A percentile compares a stretch with the other conserved stretches of the same genome.
phyloP scores from a whole-genome alignment of 2,888 invertebrate genomes.

The Limnephilus marmoratus region DNA sequence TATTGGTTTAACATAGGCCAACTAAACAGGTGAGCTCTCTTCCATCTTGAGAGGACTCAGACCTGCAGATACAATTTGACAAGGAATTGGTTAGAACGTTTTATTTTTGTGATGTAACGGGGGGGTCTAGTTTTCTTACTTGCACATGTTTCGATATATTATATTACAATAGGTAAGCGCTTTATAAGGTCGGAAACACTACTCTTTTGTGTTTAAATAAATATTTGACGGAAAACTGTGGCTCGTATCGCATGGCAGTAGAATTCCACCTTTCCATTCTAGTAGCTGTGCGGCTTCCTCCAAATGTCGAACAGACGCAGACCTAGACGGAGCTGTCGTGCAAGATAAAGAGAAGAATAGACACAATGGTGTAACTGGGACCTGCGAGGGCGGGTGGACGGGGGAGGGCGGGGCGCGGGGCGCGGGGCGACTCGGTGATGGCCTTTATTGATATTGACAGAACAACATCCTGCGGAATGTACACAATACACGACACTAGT shows the following conservation, averaged over 20 bases:
- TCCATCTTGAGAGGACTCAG: neutral
- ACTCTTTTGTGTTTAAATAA: neutral
- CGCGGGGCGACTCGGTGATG: neutral
- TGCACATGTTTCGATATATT: neutral
- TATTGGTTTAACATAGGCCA: neutral
- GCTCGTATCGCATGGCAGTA: neutral
- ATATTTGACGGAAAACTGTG: neutral
- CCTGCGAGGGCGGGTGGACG: neutral
- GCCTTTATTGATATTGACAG: slow-evolving; percentile 8
- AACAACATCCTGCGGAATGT: slow-evolving; percentile 13
- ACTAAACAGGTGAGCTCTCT: neutral
- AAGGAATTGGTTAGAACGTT: neutral
- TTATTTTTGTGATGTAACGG: too few species aligned
- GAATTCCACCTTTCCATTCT: neutral
- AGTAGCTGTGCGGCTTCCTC: neutral
- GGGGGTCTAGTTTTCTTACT: neutral
- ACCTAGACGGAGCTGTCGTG: neutral
- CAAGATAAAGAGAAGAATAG: slow-evolving; percentile 2
- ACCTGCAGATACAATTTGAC: neutral
- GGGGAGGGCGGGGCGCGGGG: neutral
- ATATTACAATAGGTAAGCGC: too few species aligned
- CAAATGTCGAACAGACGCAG: neutral
- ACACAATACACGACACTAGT: neutral
- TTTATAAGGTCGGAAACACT: neutral
- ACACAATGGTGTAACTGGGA: neutral